Evolutionary conservation across 2,797 vertebrate species (phyloP).

Genomic region (Esox lucius): DNA sequence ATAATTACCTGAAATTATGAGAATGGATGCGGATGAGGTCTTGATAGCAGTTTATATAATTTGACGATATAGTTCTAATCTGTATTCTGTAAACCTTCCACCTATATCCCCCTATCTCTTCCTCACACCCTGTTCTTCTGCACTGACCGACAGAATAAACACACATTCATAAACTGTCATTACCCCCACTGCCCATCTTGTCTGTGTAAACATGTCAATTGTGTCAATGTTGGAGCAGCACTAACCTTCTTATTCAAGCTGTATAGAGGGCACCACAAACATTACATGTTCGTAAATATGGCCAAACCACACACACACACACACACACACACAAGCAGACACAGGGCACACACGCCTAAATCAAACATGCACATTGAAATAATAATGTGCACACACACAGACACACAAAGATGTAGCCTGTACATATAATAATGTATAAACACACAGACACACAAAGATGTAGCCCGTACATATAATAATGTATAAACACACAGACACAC

Average conservation of each 20-base stretch:
- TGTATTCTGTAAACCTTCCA: constrained; percentile 32
- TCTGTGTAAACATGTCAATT: constrained; percentile 77
- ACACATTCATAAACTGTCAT: constrained; percentile 65
- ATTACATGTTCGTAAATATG: constrained; percentile 59
- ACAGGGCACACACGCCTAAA: background rate
- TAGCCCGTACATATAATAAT: background rate
- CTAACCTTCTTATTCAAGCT: constrained; percentile 65
- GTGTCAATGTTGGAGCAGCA: constrained; percentile 70
- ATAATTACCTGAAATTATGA: constrained; percentile 57
- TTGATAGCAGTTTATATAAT: constrained; percentile 9
- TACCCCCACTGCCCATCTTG: constrained; percentile 54
- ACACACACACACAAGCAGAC: constrained; percentile 2
- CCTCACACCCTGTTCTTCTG: constrained; percentile 37
- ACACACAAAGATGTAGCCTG: constrained; percentile 2
- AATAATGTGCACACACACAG: constrained; percentile 1
- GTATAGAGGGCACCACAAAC: constrained; percentile 71
- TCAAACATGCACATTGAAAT: background rate
- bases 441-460: no score
- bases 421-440: background rate
- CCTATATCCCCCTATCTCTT: constrained; percentile 11
- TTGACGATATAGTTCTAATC: constrained; percentile 35
- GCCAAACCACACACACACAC: constrained; percentile 4
- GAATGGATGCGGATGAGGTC: background rate
- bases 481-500: no score
- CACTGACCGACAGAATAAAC: constrained; percentile 52